Evolutionary conservation across 2,797 vertebrate species (phyloP), one percentile per base, ranked within the genome.

Genomic region (Arrhamphus sclerolepis): DNA sequence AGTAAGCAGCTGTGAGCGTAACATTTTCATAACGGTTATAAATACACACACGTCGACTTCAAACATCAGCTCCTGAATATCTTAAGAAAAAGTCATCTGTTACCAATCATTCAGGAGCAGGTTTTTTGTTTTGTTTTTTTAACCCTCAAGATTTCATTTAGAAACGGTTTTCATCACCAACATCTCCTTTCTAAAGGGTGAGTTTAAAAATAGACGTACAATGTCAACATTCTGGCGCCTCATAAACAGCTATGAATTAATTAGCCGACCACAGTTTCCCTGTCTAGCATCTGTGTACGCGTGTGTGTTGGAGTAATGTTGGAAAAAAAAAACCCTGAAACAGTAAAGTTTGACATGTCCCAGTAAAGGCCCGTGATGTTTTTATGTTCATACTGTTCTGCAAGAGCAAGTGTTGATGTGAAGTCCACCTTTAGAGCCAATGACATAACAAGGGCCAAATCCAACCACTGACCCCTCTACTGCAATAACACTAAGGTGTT

Each of bases 161-260:
- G 56, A 49, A 57, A 47, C 18, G 34, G 43, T 70, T 81, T 52
- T 49, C 26, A 31, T 56, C 24, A 24, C 63, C 24, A 20, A 2
- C 16, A 22, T 38, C 6, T 54, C 18, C 47, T 55, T 51, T 57
- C 28, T 63, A 10, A 62, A 79, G 56, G 41, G 66, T 52, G 55
- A 20, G 9, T 58, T 77, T 83, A 83, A 83, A 84, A 81, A 84
- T 84, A 87, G 69, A 34, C 0, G 6, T 3, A 43, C 67, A 75
- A 68, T 66, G 78, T 87, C 75, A 83, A 87, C 82, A 79, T 67
- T 77, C 53, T 46, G 59, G 74, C 63, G 43, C 62, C 62, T 62
- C 55, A 78, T 76, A 77, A 82, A 77, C 78, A 80, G 69, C 42
- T 48, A 8, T 52, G 70, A 76, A 81, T 72, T 48, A 80, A 84